phyloP scores from a whole-genome alignment of 2,113 vertebrate species.

The Nansenia antarctica region DNA sequence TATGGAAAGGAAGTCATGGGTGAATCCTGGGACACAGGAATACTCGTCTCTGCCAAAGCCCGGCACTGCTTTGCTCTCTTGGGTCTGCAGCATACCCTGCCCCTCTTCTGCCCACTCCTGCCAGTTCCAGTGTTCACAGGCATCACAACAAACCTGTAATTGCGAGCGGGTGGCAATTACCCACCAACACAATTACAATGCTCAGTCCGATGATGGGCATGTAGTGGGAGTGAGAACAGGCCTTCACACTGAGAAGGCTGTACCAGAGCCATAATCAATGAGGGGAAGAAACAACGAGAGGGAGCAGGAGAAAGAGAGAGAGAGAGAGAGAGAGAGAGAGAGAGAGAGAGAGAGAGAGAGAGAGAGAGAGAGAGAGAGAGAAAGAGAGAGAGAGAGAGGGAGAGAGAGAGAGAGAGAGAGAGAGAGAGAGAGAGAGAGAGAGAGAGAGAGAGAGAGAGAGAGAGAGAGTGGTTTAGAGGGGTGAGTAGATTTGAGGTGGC shows the following conservation, averaged over 20 bases:
- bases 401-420: background rate
- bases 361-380: background rate
- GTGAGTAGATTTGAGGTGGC: constrained; percentile 13
- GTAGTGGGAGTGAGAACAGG: constrained; percentile 16
- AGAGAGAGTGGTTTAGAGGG: background rate
- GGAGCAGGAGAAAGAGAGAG: constrained; percentile 7
- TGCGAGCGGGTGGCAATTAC: constrained; percentile 36
- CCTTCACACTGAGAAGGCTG: constrained; percentile 18
- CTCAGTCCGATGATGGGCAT: constrained; percentile 28
- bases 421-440: background rate
- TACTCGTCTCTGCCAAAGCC: background rate
- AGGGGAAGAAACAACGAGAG: no score
- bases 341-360: background rate
- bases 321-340: background rate
- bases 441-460: constrained; percentile 3
- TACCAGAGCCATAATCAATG: constrained; percentile 28
- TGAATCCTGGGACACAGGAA: background rate
- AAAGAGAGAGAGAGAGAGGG: background rate
- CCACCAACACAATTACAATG: constrained; percentile 31
- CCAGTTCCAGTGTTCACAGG: constrained; percentile 1
- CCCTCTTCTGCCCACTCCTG: background rate
- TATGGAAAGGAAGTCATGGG: background rate
- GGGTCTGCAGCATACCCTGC: background rate
- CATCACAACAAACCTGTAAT: constrained; percentile 45
- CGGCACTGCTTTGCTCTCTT: background rate